Base-by-base conservation (phyloP, 2,888 invertebrate genomes). In the Auanema sp. region DNA sequence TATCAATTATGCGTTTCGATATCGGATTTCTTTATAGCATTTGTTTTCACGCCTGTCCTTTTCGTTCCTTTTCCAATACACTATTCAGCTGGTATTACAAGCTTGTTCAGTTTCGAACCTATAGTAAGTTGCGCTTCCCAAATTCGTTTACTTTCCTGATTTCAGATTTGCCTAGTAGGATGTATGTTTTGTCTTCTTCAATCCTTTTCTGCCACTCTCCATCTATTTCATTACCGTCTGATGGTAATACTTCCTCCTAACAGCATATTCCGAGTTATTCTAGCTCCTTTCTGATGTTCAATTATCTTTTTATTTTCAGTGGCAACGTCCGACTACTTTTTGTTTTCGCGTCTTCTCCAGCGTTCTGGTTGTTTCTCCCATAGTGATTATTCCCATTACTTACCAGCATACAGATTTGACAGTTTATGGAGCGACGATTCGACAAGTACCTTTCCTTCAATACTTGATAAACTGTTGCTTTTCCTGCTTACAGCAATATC, bases 11-110 rank as follows among this genome's bases (percentile, higher is more conserved):
- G n/a, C 55, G 55, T 50, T 1, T 49, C 55, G 0, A 14, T n/a
- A 2, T 11, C 33, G 3, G 61, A 61, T 41, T 61, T 54, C 6
- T 25, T 16, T 21, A 47, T 55, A 16, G 50, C 33, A 23, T 16
- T 43, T 16, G 2, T 61, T 4, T 16, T 61, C n/a, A 55, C 54
- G 53, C 61, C 61, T 8, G 54, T 61, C 11, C 25, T 61, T 4
- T 16, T 47, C 21, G 16, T 44, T 40, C 61, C 61, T n/a, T 25
- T 61, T 25, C 61, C 61, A 21, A 55, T 61, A 25, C 55, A 49
- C 5, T 23, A 21, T 2, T 12, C 49, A 11, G 18, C 10, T 5
- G 58, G 58, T 3, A 8, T 33, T 8, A 8, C 4, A 33, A 8
- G 33, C 16, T 58, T 2, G 2, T 58, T 10, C 47, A 8, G 8